Percentiles rank a stretch among this genome's conserved stretches.
Evolutionary conservation across 1,140 invertebrate species (phyloP).

Genomic region (Potamilus streckersoni): DNA sequence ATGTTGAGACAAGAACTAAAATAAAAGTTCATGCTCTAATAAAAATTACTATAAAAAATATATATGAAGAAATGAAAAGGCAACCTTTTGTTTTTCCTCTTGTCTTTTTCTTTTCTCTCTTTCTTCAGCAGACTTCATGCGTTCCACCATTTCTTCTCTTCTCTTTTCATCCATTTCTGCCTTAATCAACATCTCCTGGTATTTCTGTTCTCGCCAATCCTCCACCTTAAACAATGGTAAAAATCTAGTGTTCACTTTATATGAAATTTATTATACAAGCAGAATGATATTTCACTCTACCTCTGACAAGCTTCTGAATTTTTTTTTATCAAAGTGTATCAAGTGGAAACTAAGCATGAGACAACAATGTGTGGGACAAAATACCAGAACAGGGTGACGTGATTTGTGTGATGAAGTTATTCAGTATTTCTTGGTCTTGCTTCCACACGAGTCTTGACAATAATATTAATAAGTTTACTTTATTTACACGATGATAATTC

Average conservation of each 20-base stretch:
- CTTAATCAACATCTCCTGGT: constrained; percentile 56
- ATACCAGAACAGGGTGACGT: too few relatives aligned
- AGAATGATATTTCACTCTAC: not conserved
- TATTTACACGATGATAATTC: too few relatives aligned
- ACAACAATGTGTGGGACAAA: too few relatives aligned
- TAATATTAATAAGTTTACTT: too few relatives aligned
- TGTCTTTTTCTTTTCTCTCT: constrained; percentile 51
- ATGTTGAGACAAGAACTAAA: too few relatives aligned
- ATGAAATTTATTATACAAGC: not conserved
- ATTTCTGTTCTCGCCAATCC: constrained; percentile 58
- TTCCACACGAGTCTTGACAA: too few relatives aligned
- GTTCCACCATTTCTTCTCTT: constrained; percentile 37
- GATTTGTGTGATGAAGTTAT: too few relatives aligned
- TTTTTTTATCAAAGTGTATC: not conserved
- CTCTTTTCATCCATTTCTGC: constrained; percentile 48
- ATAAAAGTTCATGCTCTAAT: too few relatives aligned
- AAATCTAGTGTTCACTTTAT: not conserved
- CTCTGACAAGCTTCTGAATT: not conserved
- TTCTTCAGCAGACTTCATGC: constrained; percentile 45
- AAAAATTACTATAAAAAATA: too few relatives aligned
- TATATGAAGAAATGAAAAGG: not conserved
- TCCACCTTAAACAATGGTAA: constrained; percentile 35
- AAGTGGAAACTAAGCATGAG: too few relatives aligned
- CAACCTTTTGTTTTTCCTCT: constrained; percentile 56
- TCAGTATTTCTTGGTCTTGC: too few relatives aligned